Conservation (phyloP, 2,113 vertebrate genomes). For the Ptilonorhynchus violaceus region DNA sequence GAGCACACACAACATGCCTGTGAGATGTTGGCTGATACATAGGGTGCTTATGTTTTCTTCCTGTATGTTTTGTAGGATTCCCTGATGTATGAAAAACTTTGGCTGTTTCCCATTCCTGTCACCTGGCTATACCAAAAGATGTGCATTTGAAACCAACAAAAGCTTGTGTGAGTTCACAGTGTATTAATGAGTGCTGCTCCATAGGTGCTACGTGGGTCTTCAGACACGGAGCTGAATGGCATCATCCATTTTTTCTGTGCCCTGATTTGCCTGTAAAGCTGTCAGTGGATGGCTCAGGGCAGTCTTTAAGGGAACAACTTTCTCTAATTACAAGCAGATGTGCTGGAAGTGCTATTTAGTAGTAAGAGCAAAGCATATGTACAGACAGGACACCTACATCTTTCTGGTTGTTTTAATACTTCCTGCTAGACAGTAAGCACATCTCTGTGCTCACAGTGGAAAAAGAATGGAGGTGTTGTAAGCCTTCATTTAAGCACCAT, state of each 20-base stretch:
- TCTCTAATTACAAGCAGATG: neutral
- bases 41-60: neutral
- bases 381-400: neutral
- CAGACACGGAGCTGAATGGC: neutral
- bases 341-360: neutral
- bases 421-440: neutral
- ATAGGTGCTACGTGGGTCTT: neutral
- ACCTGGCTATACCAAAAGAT: neutral
- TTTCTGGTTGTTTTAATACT: neutral
- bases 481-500: neutral
- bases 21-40: neutral
- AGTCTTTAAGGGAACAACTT: neutral
- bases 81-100: neutral
- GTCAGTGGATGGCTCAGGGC: neutral
- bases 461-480: neutral
- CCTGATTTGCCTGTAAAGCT: neutral
- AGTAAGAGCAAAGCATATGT: neutral
- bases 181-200: neutral
- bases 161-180: neutral
- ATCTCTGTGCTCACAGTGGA: neutral
- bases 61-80: neutral
- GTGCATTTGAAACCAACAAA: neutral
- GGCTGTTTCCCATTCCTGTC: neutral
- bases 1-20: neutral
- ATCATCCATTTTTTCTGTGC: neutral